Conservation (phyloP, 2,113 vertebrate species). For the Hydropotes inermis region DNA sequence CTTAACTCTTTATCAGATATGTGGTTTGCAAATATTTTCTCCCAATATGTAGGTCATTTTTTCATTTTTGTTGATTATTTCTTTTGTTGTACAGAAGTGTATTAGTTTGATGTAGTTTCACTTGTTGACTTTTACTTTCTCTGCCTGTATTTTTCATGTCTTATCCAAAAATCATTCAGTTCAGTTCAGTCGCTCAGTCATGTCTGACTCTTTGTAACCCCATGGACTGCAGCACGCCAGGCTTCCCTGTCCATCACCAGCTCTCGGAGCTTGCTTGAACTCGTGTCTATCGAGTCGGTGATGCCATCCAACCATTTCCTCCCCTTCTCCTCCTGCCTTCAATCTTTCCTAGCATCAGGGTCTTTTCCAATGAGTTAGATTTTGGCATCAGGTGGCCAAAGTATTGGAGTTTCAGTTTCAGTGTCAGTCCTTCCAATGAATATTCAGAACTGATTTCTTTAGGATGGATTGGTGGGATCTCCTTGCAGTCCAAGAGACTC, state of each 20-base stretch:
- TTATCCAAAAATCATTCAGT: background rate
- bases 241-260: background rate
- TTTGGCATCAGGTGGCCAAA: background rate
- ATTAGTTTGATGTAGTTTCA: background rate
- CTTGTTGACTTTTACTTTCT: background rate
- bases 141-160: background rate
- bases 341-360: background rate
- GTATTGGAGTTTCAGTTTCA: background rate
- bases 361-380: background rate
- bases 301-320: background rate
- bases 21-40: background rate
- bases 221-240: background rate
- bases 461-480: background rate
- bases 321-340: background rate
- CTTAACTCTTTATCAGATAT: background rate
- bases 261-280: background rate
- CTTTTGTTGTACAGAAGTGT: background rate
- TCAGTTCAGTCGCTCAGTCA: background rate
- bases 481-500: background rate
- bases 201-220: background rate
- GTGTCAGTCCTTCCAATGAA: background rate
- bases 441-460: background rate
- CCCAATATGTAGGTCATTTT: background rate
- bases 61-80: background rate
- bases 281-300: accelerated